Percentiles rank a stretch among this genome's conserved stretches.
Conservation (phyloP, 1,140 invertebrate genomes). For the Nymphalis io region DNA sequence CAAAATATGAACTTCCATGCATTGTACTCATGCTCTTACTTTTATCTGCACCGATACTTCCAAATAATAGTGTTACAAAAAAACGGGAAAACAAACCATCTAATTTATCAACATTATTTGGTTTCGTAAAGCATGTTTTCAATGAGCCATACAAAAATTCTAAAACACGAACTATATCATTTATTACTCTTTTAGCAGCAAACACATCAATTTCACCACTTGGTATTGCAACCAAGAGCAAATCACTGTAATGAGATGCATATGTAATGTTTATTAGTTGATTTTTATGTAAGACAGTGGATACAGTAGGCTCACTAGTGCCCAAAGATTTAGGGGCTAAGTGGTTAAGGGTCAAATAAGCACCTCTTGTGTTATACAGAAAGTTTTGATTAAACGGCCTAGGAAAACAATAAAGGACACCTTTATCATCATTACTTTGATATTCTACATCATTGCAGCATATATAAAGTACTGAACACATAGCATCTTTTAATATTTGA, state of each 20-base stretch:
- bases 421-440: conserved; percentile 83
- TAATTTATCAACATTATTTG: conserved; percentile 70
- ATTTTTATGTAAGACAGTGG: conserved; percentile 80
- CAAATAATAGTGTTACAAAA: conserved; percentile 53
- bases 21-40: conserved; percentile 30
- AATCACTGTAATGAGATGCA: conserved; percentile 78
- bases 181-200: conserved; percentile 66
- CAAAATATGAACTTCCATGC: conserved; percentile 44
- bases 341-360: conserved; percentile 86
- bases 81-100: conserved; percentile 65
- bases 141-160: conserved; percentile 72
- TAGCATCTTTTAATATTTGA: conserved; percentile 80
- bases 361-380: conserved; percentile 83
- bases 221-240: conserved; percentile 79
- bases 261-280: conserved; percentile 82
- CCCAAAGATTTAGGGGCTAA: conserved; percentile 83
- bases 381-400: conserved; percentile 82
- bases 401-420: conserved; percentile 85
- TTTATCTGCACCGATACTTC: conserved; percentile 35
- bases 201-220: conserved; percentile 72
- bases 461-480: conserved; percentile 83
- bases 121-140: conserved; percentile 68
- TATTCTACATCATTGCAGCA: conserved; percentile 83
- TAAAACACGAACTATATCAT: conserved; percentile 73
- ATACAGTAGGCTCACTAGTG: conserved; percentile 79